phyloP scores from a whole-genome alignment of 2,797 vertebrate genomes.

The Macropodus opercularis region DNA sequence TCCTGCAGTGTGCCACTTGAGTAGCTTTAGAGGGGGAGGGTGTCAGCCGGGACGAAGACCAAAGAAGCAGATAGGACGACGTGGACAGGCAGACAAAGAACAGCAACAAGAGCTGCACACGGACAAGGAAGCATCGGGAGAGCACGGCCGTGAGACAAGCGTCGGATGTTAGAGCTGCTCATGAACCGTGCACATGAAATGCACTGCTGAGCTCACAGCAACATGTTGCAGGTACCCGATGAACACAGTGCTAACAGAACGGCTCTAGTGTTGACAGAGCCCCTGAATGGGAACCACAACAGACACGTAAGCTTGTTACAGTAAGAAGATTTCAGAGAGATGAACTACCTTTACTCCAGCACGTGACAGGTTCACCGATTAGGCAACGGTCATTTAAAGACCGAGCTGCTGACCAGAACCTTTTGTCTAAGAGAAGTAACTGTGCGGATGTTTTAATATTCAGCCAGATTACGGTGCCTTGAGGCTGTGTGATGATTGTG shows the following conservation, averaged over 20 bases:
- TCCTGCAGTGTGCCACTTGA: constrained; percentile 82
- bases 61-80: constrained; percentile 57
- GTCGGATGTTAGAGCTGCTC: background rate
- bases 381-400: constrained; percentile 31
- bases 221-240: background rate
- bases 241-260: constrained; percentile 6
- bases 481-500: constrained; percentile 19
- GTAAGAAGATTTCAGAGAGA: constrained; percentile 81
- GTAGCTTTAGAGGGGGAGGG: constrained; percentile 77
- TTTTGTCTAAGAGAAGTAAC: background rate
- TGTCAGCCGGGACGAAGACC: constrained; percentile 40
- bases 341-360: constrained; percentile 77
- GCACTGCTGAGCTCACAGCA: background rate
- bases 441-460: constrained; percentile 3
- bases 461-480: constrained; percentile 5
- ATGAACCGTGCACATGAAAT: constrained; percentile 1
- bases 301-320: constrained; percentile 79
- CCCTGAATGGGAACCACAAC: constrained; percentile 67
- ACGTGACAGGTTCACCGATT: constrained; percentile 39
- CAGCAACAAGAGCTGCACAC: constrained; percentile 5
- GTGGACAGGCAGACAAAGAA: constrained; percentile 22
- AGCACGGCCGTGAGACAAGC: background rate
- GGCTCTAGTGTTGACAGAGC: constrained; percentile 28
- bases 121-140: constrained; percentile 10
- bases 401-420: background rate